Conservation (phyloP, 1,140 invertebrate species). For the Drosophila truncata region DNA sequence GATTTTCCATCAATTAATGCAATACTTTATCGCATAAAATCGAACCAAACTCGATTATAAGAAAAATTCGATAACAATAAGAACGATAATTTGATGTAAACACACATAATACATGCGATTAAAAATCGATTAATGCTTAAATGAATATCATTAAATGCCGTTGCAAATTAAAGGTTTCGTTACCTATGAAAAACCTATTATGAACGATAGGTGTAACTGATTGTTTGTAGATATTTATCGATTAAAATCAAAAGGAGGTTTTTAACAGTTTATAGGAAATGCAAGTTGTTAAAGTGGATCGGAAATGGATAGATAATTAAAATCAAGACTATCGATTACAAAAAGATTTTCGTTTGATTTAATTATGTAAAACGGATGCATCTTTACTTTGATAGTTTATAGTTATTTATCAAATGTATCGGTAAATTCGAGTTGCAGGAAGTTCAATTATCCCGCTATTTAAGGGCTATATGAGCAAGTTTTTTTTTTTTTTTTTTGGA, state of each 20-base stretch:
- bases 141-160: neutral
- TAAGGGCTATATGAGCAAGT: neutral
- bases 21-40: neutral
- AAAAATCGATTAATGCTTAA: neutral
- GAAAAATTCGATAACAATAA: neutral
- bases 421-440: slow-evolving; percentile 5
- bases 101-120: slow-evolving; percentile 1
- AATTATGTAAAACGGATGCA: neutral
- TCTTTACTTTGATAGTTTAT: neutral
- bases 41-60: neutral
- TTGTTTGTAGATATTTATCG: neutral
- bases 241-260: no score
- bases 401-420: neutral
- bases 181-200: neutral
- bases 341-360: neutral
- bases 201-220: neutral
- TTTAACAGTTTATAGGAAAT: neutral
- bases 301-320: neutral
- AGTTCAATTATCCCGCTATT: slow-evolving; percentile 3
- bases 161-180: neutral
- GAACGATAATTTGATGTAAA: neutral
- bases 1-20: neutral
- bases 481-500: slow-evolving; percentile 25
- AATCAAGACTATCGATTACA: neutral
- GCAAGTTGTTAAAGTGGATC: neutral